Percentiles rank a stretch among this genome's conserved stretches.
phyloP scores from a whole-genome alignment of 2,113 vertebrate genomes.

The Ophiodon elongatus region DNA sequence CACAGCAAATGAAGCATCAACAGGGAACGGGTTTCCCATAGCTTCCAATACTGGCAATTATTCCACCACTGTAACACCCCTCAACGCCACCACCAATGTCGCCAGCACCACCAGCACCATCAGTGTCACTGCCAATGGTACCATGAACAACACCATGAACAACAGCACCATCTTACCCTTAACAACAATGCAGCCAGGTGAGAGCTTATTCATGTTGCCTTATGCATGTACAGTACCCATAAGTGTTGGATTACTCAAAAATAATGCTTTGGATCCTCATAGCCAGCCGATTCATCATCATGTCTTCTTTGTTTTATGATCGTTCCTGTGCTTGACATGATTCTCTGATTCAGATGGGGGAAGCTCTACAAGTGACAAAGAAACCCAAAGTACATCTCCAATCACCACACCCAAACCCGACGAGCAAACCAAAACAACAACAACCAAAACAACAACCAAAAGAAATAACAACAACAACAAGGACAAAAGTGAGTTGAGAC shows the following conservation, averaged over 20 bases:
- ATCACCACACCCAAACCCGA: background rate
- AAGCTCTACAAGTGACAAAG: fast-evolving
- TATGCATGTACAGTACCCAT: background rate
- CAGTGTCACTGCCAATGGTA: fast-evolving
- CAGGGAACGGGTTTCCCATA: fast-evolving
- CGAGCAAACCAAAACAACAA: fast-evolving
- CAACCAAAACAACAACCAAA: background rate
- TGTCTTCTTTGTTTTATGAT: background rate
- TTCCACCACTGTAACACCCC: fast-evolving
- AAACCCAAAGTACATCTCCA: fast-evolving
- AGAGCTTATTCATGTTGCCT: background rate
- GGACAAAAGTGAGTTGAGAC: constrained; percentile 22
- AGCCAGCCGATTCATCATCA: background rate
- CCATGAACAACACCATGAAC: background rate
- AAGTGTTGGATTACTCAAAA: background rate
- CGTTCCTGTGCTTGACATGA: background rate
- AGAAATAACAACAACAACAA: fast-evolving
- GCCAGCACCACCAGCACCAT: fast-evolving
- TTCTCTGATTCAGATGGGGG: background rate
- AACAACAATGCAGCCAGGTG: background rate
- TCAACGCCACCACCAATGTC: fast-evolving
- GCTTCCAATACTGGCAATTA: fast-evolving
- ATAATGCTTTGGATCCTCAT: background rate
- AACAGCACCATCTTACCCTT: background rate
- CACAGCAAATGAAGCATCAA: fast-evolving